Conservation (phyloP, 2,888 invertebrate species). For the Xanthia icteritia region DNA sequence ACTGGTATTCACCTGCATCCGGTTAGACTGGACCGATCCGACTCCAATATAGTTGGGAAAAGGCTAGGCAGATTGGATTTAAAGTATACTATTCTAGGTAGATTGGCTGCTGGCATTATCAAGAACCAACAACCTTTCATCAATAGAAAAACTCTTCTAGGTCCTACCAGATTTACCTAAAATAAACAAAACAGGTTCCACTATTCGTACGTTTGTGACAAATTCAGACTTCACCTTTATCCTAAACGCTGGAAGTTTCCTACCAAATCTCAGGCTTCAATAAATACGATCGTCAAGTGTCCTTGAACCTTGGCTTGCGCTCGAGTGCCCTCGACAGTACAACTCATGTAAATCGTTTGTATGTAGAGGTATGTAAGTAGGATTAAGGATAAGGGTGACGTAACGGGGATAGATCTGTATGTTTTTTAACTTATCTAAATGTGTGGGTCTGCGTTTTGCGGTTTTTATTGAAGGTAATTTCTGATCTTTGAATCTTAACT, state of each 20-base stretch:
- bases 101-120: not conserved
- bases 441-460: not conserved
- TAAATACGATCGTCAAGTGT: conserved; percentile 45
- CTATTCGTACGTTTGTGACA: not conserved
- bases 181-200: not conserved
- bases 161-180: not conserved
- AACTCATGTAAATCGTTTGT: conserved; percentile 35
- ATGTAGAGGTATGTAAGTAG: not conserved
- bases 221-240: not conserved
- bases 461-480: not conserved
- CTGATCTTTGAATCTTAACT: too few relatives aligned
- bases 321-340: conserved; percentile 30
- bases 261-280: conserved; percentile 14
- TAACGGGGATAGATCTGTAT: not conserved
- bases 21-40: too few relatives aligned
- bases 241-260: conserved; percentile 22
- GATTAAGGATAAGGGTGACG: not conserved
- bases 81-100: not conserved
- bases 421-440: not conserved
- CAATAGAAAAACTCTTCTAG: not conserved
- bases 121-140: not conserved
- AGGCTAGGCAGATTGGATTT: too few relatives aligned
- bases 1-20: too few relatives aligned
- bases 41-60: too few relatives aligned
- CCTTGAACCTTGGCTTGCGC: conserved; percentile 28